These are phyloP conservation scores for Heliangelus exortis DNA, from an alignment of 2,797 vertebrate species.

Conservation along the genomic window DNA sequence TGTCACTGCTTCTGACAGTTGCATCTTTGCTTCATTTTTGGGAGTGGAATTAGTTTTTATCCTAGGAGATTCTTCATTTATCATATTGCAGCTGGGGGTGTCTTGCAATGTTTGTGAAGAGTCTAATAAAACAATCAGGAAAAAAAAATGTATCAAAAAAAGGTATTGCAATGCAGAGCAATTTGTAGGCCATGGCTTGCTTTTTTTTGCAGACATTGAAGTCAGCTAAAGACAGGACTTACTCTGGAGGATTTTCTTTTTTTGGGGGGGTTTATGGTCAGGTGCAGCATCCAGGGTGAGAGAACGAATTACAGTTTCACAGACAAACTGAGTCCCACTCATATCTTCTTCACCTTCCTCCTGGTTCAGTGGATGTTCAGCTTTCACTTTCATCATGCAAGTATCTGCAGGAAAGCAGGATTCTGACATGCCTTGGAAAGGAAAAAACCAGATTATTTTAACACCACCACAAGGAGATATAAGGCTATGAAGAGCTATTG, in stretches of 20 bases:
- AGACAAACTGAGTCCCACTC: slow-evolving; percentile 97
- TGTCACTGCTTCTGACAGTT: background rate
- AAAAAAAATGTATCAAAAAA: background rate
- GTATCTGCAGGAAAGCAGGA: slow-evolving; percentile 70
- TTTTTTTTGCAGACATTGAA: no score
- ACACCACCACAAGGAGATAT: background rate
- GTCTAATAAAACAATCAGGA: background rate
- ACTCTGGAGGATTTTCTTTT: slow-evolving; percentile 79
- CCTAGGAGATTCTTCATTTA: slow-evolving; percentile 9
- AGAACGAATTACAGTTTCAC: slow-evolving; percentile 96
- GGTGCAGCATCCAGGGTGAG: slow-evolving; percentile 94
- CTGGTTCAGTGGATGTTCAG: slow-evolving; percentile 67
- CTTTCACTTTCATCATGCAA: slow-evolving; percentile 67
- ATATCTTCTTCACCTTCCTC: slow-evolving; percentile 95
- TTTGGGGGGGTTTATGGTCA: slow-evolving; percentile 88
- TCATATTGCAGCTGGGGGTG: background rate
- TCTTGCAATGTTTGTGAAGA: slow-evolving; percentile 11
- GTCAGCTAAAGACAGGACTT: slow-evolving; percentile 37
- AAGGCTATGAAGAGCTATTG: background rate
- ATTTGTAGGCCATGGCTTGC: no score
- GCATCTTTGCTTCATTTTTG: background rate
- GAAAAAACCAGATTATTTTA: background rate
- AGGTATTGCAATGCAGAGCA: background rate
- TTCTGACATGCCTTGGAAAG: background rate
- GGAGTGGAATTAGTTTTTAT: background rate